phyloP scores from a whole-genome alignment of 2,113 vertebrate genomes.

The Pyrgilauda ruficollis region DNA sequence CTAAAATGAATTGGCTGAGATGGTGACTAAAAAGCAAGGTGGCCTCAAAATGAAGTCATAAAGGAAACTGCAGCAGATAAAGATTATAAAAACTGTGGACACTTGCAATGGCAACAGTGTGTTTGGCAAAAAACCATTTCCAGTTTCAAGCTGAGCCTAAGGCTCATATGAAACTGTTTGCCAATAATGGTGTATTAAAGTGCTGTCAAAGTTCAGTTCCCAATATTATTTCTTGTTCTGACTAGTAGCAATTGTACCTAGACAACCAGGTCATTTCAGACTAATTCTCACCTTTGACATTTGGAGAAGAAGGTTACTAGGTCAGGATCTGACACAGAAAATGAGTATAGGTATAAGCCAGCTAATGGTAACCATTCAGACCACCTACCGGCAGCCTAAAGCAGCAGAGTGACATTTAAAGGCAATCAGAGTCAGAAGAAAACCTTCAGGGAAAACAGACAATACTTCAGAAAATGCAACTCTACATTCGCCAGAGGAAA shows the following conservation, averaged over 20 bases:
- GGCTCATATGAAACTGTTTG: neutral
- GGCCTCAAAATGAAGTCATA: neutral
- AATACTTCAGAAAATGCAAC: neutral
- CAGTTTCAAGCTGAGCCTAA: neutral
- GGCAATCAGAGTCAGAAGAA: neutral
- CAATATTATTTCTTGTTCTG: neutral
- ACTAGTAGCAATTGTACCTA: neutral
- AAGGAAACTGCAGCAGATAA: neutral
- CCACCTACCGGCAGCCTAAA: neutral
- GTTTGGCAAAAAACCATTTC: neutral
- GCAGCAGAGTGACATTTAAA: conserved; percentile 32
- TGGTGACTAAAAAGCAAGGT: neutral
- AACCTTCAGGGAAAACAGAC: neutral
- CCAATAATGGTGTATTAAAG: neutral
- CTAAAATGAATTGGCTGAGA: neutral
- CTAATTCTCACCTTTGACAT: neutral
- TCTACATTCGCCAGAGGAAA: neutral
- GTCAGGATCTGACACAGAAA: neutral
- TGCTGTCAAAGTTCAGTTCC: neutral
- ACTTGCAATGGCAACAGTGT: neutral
- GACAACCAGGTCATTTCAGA: neutral
- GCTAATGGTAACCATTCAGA: neutral
- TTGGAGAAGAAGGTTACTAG: neutral
- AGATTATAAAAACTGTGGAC: neutral
- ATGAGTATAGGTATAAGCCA: neutral